Evolutionary conservation across 1,140 invertebrate genomes (phyloP), one percentile per base, ranked within the genome.

Genomic region (Diploscapter pachys): DNA sequence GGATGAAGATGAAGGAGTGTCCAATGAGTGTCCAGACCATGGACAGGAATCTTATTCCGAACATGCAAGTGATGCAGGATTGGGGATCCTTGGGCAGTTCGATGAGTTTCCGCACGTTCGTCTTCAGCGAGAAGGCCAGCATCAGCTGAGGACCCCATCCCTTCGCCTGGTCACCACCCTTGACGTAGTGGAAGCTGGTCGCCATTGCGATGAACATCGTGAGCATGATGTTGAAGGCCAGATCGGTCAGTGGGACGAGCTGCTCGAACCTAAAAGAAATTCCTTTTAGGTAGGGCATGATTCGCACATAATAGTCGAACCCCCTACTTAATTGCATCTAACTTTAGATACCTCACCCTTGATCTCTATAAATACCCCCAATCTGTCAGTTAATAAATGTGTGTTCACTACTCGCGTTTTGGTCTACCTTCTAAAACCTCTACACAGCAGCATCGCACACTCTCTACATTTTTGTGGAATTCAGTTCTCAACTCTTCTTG

Each of bases 1-100:
- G 83, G 6, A 85, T 78, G 64, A 85, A 85, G 62, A 85, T 85
- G 71, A 85, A 85, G n/a, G 84, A 85, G 71, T 85, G 83, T 6
- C 83, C 83, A 56, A 85, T 56, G 4, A 85, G 66, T 3, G 83
- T 85, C 83, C 83, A 85, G 51, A 80, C 83, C 81, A 85, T 85
- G 13, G 83, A 79, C 4, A 83, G 62, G 64, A 85, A 84, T 48
- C 83, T 64, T 4, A 85, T 69, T 31, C 83, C 83, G 65, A 85
- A 86, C 75, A 84, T 80, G 69, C 83, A 85, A 54, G 83, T 85
- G 57, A 85, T 80, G 50, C 82, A 85, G 13, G 81, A 79, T 59
- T 85, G 76, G 49, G 80, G 75, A 53, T 85, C 83, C 75, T 85
- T 85, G 49, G 83, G 83, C 79, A 85, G 80, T 70, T 83, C 79